Evolutionary conservation across 1,140 invertebrate genomes (phyloP).

Genomic region (Pentalonia nigronervosa): DNA sequence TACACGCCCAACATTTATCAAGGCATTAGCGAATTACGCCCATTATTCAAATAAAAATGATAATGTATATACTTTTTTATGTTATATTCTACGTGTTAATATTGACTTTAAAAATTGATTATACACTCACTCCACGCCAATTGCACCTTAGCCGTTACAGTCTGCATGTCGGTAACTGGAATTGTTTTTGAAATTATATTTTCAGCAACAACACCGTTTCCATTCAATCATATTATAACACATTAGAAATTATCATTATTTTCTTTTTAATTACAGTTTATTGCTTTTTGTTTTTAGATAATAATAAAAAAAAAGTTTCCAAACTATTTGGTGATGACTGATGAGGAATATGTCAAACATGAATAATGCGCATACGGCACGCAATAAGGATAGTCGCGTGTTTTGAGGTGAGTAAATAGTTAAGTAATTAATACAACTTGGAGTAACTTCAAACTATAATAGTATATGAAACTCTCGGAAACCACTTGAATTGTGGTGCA

Average conservation of each 20-base stretch:
- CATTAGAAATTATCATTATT: not conserved
- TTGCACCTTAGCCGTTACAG: slow-evolving; percentile 50
- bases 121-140: slow-evolving; percentile 55
- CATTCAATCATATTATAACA: not conserved
- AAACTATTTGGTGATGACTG: not conserved
- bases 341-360: not conserved
- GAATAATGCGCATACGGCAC: not conserved
- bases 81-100: slow-evolving; percentile 5
- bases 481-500: slow-evolving; percentile 2
- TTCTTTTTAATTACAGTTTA: not conserved
- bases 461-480: not conserved
- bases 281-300: not conserved
- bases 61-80: not conserved
- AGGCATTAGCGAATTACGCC: slow-evolving; percentile 17
- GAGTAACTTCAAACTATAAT: not conserved
- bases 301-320: slow-evolving; percentile 7
- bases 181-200: slow-evolving; percentile 15
- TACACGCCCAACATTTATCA: slow-evolving; percentile 11
- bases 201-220: not conserved
- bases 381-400: slow-evolving; percentile 33
- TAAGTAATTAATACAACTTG: slow-evolving; percentile 36
- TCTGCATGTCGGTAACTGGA: slow-evolving; percentile 52
- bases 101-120: slow-evolving; percentile 9
- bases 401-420: not conserved
- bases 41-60: slow-evolving; percentile 44